phyloP scores from a whole-genome alignment of 2,888 invertebrate species.

The Nephrotoma appendiculata region DNA sequence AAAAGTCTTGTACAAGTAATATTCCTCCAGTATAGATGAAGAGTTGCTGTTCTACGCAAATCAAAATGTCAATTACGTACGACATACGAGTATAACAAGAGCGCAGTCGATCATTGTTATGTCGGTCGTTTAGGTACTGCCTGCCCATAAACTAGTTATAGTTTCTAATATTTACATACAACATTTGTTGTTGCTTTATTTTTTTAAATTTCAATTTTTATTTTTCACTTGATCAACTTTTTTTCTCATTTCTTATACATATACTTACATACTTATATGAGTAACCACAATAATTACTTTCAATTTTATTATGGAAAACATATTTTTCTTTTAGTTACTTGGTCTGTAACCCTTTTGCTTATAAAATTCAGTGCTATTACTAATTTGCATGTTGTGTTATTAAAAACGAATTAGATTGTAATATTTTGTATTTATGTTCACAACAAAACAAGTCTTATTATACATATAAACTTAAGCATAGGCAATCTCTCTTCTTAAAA shows the following conservation, averaged over 20 bases:
- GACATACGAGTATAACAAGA: background rate
- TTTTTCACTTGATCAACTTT: background rate
- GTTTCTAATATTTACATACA: background rate
- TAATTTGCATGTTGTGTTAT: background rate
- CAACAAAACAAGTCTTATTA: background rate
- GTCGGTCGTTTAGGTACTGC: background rate
- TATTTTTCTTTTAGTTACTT: background rate
- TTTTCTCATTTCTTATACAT: background rate
- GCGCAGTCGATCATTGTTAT: background rate
- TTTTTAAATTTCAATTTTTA: background rate
- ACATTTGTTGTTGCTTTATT: background rate
- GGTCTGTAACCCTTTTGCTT: background rate
- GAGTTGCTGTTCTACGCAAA: background rate
- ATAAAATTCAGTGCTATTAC: background rate
- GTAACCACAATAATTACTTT: background rate
- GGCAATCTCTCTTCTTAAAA: background rate
- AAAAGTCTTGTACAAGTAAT: background rate
- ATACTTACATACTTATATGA: background rate
- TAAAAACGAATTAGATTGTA: background rate
- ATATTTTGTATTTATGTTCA: background rate
- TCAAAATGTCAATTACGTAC: background rate
- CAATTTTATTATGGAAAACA: background rate
- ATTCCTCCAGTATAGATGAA: background rate
- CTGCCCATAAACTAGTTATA: background rate
- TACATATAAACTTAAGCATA: background rate